Evolutionary conservation across 2,888 invertebrate genomes (phyloP), one percentile per base, ranked within the genome.

Genomic region (Micropterix aruncella): DNA sequence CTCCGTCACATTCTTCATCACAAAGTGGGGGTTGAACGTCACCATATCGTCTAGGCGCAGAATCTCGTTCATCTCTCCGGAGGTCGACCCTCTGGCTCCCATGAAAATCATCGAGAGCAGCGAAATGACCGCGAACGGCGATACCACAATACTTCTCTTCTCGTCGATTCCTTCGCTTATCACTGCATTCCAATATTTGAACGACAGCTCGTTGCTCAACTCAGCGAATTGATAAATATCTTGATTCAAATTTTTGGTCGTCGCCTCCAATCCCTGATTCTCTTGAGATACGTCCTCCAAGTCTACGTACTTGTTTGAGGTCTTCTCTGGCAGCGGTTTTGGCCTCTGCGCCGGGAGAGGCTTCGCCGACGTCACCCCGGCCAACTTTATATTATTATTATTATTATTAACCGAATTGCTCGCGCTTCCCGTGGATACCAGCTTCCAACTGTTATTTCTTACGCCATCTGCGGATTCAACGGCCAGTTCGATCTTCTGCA

Each of bases 91-190:
- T 51, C 85, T 74, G 0, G 91, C 89, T 0, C 90, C 90, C 54
- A 91, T 73, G 59, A 90, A 91, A 47, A 91, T 81, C 90, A 91
- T 90, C 0, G 89, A 87, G n/a, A 91, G 61, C 65, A 88, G 77
- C 1, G 90, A 89, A 1, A 86, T 86, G 45, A 87, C 75, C 0
- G 89, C 87, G 56, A 89, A 91, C 0, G 90, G 90, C 1, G 89
- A 89, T 15, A 90, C 62, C 7, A 88, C 79, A 51, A 90, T 72
- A 52, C 88, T 89, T 54, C 89, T 70, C 3, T 80, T 79, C 12
- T 78, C 74, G 53, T 82, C 84, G n/a, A 86, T 71, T 46, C 80
- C 80, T 50, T 74, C 74, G 27, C 73, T 69, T 1, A 79, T 75
- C 9, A 86, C 75, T 0, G 80, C 74, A 53, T 75, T 75, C 89